Evolutionary conservation across 2,113 vertebrate genomes (phyloP).

Genomic region (Panthera tigris): DNA sequence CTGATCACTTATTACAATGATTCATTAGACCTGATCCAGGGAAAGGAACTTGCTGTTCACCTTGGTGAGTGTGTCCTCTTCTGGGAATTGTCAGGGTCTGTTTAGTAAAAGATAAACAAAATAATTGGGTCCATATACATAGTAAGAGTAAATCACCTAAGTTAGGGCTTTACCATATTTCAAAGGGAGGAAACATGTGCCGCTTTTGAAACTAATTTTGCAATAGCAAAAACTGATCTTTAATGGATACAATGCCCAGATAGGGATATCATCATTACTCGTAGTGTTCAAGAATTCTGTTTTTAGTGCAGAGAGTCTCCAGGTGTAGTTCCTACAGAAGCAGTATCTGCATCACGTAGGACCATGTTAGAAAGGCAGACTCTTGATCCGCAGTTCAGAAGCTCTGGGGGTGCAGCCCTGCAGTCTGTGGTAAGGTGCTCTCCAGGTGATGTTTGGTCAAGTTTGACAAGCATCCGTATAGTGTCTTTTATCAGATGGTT

Average conservation of each 20-base stretch:
- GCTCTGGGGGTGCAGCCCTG: rapidly evolving
- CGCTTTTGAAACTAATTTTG: background rate
- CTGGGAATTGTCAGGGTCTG: background rate
- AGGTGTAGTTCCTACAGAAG: background rate
- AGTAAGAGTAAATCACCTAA: background rate
- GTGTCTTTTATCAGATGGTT: background rate
- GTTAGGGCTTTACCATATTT: background rate
- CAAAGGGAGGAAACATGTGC: background rate
- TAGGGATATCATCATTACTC: background rate
- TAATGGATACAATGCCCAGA: background rate
- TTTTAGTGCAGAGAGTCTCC: background rate
- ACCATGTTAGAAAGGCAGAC: background rate
- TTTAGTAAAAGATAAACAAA: background rate
- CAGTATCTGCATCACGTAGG: background rate
- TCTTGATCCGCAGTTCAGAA: background rate
- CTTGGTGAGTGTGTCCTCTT: background rate
- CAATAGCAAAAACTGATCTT: background rate
- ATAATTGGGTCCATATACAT: background rate
- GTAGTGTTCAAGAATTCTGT: background rate
- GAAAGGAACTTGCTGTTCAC: background rate
- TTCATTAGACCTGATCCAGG: background rate
- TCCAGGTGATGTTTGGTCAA: background rate
- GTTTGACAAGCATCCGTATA: background rate
- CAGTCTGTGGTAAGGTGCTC: background rate
- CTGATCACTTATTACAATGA: background rate